A percentile compares a stretch with the other conserved stretches of the same genome.
Conservation (phyloP, 2,797 vertebrate genomes). For the Percopsis omiscomaycus region DNA sequence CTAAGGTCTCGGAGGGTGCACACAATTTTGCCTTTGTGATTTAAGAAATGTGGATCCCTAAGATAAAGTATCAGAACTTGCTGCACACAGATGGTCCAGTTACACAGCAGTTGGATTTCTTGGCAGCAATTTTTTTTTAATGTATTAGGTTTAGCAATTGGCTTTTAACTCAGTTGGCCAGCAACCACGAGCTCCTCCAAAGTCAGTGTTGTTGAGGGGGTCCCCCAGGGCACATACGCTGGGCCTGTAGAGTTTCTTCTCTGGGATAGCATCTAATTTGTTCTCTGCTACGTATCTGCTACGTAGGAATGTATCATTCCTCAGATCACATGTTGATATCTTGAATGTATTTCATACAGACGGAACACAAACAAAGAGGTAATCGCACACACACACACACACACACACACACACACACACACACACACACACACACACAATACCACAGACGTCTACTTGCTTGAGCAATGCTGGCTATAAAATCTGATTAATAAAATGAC, state of each 20-base stretch:
- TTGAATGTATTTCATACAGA: no score
- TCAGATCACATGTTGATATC: constrained; percentile 39
- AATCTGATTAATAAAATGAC: constrained; percentile 47
- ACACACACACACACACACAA: background rate
- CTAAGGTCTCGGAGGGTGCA: no score
- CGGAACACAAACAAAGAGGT: background rate
- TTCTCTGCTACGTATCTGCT: constrained; percentile 24
- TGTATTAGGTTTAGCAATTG: constrained; percentile 50
- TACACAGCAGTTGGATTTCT: constrained; percentile 36
- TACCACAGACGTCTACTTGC: constrained; percentile 15
- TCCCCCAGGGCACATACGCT: constrained; percentile 45
- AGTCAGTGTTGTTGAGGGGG: constrained; percentile 45
- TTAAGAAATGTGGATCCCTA: constrained; percentile 19
- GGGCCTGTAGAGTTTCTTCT: constrained; percentile 44
- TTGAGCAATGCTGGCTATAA: constrained; percentile 53
- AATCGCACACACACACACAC: background rate
- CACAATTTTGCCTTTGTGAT: constrained; percentile 5
- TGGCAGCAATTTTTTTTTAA: constrained; percentile 38
- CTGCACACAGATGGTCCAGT: constrained; percentile 44
- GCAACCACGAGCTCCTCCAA: constrained; percentile 39
- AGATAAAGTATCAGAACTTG: constrained; percentile 20
- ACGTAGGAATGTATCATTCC: constrained; percentile 32
- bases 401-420: constrained; percentile 4
- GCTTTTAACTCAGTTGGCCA: constrained; percentile 40
- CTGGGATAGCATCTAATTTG: constrained; percentile 54